Evolutionary conservation across 2,888 invertebrate species (phyloP), one percentile per base, ranked within the genome.

Genomic region (Lepidochitona cinerea): DNA sequence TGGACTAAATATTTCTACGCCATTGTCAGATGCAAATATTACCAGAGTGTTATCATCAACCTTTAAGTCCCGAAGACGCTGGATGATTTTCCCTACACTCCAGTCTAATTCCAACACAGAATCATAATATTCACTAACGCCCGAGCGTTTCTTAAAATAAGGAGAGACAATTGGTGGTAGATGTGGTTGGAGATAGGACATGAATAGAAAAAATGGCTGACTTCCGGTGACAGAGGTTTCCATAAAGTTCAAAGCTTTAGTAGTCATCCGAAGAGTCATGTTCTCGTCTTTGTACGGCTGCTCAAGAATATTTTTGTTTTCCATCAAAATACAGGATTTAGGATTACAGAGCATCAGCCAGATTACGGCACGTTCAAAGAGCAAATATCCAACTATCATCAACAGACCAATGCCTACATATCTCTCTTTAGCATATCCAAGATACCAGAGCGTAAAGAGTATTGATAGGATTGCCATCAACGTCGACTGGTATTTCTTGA

Each of bases 11-110:
- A 66, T 23, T 12, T 68, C 67, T 54, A 70, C 73, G 29, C 75
- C 74, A 75, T 75, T 77, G 64, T 77, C 75, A 4, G 77, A 77
- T 4, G 73, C 36, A 68, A 77, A 77, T 9, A 75, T 73, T 4
- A 73, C 65, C 3, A 73, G 12, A 2, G 77, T 77, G 37, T 75
- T 69, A 33, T 73, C 67, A n/a, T 68, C 33, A 12, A 77, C 9
- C n/a, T 68, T 70, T 49, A 66, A 41, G 5, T 66, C 36, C n/a
- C 75, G 32, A 7, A 77, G 52, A 9, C 71, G 64, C 52, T 70
- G 33, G 37, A 77, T 37, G 5, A 77, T 70, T 23, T 73, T 59
- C 5, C 77, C 77, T 37, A 75, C 68, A 72, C 77, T 75, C 75
- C 75, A 75, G 59, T 77, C 77, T 35, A 77, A 5, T 67, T 77